phyloP scores from a whole-genome alignment of 2,113 vertebrate genomes.

The Peromyscus californicus region DNA sequence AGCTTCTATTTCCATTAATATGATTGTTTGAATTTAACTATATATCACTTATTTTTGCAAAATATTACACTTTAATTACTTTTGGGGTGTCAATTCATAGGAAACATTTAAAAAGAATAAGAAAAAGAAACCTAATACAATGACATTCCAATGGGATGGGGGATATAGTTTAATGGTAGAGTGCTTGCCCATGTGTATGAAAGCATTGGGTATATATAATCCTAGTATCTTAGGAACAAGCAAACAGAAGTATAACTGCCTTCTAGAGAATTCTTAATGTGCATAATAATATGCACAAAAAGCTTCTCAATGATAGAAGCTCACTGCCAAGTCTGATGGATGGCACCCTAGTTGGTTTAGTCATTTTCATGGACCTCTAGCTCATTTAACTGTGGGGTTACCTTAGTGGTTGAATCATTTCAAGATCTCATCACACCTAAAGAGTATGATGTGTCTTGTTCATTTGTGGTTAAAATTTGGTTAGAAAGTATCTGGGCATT shows the following conservation, averaged over 20 bases:
- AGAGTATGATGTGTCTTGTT: background rate
- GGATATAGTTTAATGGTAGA: background rate
- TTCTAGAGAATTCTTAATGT: background rate
- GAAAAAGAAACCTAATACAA: background rate
- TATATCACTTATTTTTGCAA: constrained; percentile 4
- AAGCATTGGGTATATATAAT: background rate
- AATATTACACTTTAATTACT: constrained; percentile 45
- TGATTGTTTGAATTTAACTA: background rate
- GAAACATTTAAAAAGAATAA: constrained; percentile 5
- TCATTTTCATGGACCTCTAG: background rate
- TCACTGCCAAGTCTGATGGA: background rate
- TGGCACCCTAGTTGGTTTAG: background rate
- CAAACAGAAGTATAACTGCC: background rate
- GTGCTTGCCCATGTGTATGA: background rate
- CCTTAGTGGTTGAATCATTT: background rate
- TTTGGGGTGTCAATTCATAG: background rate
- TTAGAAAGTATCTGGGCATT: background rate
- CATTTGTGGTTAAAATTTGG: background rate
- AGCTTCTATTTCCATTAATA: background rate
- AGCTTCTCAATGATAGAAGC: background rate
- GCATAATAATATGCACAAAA: background rate
- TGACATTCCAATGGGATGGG: background rate
- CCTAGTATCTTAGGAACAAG: background rate
- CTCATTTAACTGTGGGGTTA: background rate
- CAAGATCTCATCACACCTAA: background rate